phyloP scores from a whole-genome alignment of 2,113 vertebrate genomes.

The Cyrtonyx montezumae region DNA sequence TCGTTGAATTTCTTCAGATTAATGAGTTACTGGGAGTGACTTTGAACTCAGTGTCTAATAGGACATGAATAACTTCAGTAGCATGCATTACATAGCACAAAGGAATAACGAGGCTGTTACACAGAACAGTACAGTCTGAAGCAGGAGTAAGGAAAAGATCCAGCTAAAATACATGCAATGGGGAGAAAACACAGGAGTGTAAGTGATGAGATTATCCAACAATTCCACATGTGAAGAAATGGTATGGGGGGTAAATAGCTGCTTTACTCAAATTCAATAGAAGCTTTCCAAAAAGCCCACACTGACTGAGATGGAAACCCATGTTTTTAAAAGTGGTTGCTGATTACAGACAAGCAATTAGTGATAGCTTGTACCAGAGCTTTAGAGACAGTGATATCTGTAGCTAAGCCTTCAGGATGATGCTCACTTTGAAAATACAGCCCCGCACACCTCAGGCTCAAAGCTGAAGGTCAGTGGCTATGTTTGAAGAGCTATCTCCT shows the following conservation, averaged over 20 bases:
- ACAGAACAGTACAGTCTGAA: background rate
- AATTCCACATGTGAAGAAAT: background rate
- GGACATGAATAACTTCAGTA: background rate
- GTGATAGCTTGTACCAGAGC: background rate
- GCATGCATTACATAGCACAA: background rate
- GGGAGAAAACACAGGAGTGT: background rate
- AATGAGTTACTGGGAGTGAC: background rate
- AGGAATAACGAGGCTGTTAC: background rate
- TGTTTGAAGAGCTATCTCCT: background rate
- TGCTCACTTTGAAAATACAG: background rate
- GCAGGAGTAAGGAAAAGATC: background rate
- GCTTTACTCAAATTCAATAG: background rate
- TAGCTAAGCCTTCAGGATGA: background rate
- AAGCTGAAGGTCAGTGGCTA: background rate
- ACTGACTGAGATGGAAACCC: background rate
- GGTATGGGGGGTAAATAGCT: background rate
- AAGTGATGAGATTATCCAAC: background rate
- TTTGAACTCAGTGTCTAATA: background rate
- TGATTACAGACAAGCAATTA: background rate
- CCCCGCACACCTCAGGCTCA: background rate
- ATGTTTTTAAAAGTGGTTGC: background rate
- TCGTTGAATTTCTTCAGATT: background rate
- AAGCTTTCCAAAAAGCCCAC: background rate
- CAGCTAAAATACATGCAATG: background rate
- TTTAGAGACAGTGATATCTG: background rate